These are phyloP conservation scores for Chelonia mydas DNA, from an alignment of 2,797 vertebrate genomes.

Conservation along the genomic window DNA sequence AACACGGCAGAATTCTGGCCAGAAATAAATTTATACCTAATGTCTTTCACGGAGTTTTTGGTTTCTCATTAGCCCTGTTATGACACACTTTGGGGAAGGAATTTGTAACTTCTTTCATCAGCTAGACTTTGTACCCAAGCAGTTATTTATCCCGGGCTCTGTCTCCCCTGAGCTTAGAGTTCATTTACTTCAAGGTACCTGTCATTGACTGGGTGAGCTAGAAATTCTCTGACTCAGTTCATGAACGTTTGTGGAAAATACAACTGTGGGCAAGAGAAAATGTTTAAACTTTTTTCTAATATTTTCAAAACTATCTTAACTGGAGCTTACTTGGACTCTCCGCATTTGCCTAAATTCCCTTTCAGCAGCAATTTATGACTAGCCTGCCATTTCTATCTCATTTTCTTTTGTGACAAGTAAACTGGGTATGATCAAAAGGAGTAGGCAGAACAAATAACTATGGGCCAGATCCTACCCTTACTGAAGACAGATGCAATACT, in stretches of 20 bases:
- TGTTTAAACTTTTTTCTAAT: not conserved
- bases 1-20: not conserved
- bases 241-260: not conserved
- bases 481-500: not conserved
- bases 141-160: not conserved
- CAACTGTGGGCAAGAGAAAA: not conserved
- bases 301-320: not conserved
- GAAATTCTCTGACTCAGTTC: not conserved
- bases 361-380: not conserved
- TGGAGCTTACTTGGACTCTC: not conserved
- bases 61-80: not conserved
- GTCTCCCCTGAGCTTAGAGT: not conserved
- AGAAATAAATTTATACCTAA: not conserved
- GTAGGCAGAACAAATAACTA: not conserved
- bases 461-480: not conserved
- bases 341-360: not conserved
- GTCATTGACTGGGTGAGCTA: not conserved
- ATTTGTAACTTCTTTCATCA: not conserved
- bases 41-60: not conserved
- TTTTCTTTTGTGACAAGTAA: not conserved
- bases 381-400: accelerated
- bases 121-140: not conserved
- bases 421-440: not conserved
- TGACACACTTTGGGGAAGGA: not conserved
- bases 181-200: not conserved